phyloP scores from a whole-genome alignment of 2,888 invertebrate species.

The Anaspis maculata region DNA sequence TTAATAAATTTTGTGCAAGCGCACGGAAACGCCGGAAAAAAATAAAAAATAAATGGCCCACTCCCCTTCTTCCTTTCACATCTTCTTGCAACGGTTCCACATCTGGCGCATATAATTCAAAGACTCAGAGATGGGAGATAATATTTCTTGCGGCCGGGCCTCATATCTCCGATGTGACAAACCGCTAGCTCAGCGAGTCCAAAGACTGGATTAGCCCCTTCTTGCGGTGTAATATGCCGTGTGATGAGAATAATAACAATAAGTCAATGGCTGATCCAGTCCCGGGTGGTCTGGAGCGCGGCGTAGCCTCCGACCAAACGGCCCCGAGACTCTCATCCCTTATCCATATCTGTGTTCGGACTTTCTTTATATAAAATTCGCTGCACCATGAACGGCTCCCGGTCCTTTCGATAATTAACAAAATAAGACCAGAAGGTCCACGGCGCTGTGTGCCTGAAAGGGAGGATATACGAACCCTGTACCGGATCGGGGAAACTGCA shows the following conservation, averaged over 20 bases:
- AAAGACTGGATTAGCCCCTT: constrained; percentile 36
- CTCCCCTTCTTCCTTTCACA: constrained; percentile 13
- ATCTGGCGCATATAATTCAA: constrained; percentile 39
- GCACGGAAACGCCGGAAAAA: constrained; percentile 4
- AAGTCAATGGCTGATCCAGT: constrained; percentile 34
- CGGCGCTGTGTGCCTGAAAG: too few relatives aligned
- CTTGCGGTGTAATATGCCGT: constrained; percentile 39
- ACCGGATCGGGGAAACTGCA: too few relatives aligned
- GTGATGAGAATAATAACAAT: constrained; percentile 43
- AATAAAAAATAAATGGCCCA: constrained; percentile 11
- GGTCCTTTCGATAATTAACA: not conserved
- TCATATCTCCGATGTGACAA: constrained; percentile 41
- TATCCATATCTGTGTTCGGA: constrained; percentile 30
- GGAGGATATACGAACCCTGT: too few relatives aligned
- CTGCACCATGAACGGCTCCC: constrained; percentile 6
- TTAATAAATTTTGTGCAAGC: constrained; percentile 9
- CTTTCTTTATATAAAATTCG: constrained; percentile 17
- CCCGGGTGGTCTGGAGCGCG: constrained; percentile 9
- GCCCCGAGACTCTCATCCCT: constrained; percentile 26
- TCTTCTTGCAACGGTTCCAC: constrained; percentile 23
- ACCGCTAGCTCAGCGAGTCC: constrained; percentile 40
- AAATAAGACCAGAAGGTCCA: too few relatives aligned
- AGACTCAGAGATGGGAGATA: constrained; percentile 33
- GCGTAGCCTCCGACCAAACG: not conserved
- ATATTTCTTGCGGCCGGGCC: constrained; percentile 37